Conservation (phyloP, 2,888 invertebrate species). For the Ectemnius cavifrons region DNA sequence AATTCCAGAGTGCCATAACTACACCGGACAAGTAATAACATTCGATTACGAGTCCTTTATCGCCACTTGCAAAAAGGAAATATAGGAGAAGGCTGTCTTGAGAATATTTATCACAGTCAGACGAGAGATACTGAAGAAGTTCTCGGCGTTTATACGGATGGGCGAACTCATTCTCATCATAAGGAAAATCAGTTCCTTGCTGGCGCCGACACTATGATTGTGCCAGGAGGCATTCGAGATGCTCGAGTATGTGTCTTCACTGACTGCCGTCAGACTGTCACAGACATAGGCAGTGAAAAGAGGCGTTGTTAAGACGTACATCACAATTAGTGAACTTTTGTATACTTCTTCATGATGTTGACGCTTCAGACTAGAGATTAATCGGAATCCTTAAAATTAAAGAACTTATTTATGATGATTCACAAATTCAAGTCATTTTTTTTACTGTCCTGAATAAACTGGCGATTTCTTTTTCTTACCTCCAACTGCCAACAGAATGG, state of each 20-base stretch:
- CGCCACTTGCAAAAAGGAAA: conserved; percentile 21
- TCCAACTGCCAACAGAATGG: background rate
- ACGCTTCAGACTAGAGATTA: too few species aligned
- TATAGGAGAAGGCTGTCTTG: conserved; percentile 16
- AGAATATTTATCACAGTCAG: conserved; percentile 16
- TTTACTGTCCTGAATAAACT: too few species aligned
- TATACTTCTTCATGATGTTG: too few species aligned
- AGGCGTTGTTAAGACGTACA: background rate
- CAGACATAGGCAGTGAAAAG: conserved; percentile 27
- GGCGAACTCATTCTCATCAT: conserved; percentile 52
- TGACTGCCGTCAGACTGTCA: conserved; percentile 58
- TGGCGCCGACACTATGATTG: conserved; percentile 43
- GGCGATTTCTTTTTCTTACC: background rate
- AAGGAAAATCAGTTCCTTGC: conserved; percentile 55
- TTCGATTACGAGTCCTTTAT: conserved; percentile 4
- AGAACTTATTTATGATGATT: too few species aligned
- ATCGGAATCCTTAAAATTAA: too few species aligned
- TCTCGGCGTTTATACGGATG: conserved; percentile 16
- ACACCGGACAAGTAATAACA: too few species aligned
- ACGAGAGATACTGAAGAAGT: conserved; percentile 16
- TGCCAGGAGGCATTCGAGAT: conserved; percentile 36
- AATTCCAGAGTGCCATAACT: too few species aligned
- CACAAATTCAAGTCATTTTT: too few species aligned
- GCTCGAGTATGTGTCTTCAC: conserved; percentile 34
- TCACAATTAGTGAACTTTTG: background rate